phyloP scores from a whole-genome alignment of 2,113 vertebrate species.

The Xenopus laevis region DNA sequence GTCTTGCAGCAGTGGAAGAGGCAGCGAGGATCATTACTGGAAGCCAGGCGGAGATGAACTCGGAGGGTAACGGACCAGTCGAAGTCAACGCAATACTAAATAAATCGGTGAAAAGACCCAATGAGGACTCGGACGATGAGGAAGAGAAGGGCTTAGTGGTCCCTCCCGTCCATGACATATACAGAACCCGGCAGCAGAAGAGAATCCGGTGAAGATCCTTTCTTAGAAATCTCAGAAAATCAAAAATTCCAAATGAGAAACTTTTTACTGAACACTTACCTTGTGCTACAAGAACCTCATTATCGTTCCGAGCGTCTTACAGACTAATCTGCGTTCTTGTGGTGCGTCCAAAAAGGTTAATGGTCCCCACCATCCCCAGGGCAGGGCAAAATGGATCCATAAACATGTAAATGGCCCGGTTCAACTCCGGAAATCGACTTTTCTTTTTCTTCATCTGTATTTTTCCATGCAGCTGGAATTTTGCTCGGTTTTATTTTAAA shows the following conservation, averaged over 20 bases:
- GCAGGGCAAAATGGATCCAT: too few relatives aligned
- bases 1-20: slow-evolving; percentile 82
- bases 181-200: slow-evolving; percentile 94
- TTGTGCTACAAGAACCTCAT: slow-evolving; percentile 60
- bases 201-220: slow-evolving; percentile 85
- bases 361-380: too few relatives aligned
- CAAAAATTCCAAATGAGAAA: neutral
- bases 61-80: slow-evolving; percentile 88
- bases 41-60: slow-evolving; percentile 74
- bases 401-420: too few relatives aligned
- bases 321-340: slow-evolving; percentile 64
- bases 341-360: slow-evolving; percentile 67
- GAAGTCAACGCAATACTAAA: slow-evolving; percentile 80
- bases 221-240: neutral
- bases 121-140: slow-evolving; percentile 93
- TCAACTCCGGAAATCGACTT: slow-evolving; percentile 47
- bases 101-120: slow-evolving; percentile 92
- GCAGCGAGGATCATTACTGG: slow-evolving; percentile 91
- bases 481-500: slow-evolving; percentile 92
- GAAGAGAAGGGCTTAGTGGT: slow-evolving; percentile 94
- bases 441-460: slow-evolving; percentile 61
- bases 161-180: slow-evolving; percentile 94
- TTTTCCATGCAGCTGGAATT: slow-evolving; percentile 61
- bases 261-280: slow-evolving; percentile 46
- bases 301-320: slow-evolving; percentile 63